A percentile compares a stretch with the other conserved stretches of the same genome.
phyloP scores from a whole-genome alignment of 2,888 invertebrate genomes.

The Trachelus tabidus region DNA sequence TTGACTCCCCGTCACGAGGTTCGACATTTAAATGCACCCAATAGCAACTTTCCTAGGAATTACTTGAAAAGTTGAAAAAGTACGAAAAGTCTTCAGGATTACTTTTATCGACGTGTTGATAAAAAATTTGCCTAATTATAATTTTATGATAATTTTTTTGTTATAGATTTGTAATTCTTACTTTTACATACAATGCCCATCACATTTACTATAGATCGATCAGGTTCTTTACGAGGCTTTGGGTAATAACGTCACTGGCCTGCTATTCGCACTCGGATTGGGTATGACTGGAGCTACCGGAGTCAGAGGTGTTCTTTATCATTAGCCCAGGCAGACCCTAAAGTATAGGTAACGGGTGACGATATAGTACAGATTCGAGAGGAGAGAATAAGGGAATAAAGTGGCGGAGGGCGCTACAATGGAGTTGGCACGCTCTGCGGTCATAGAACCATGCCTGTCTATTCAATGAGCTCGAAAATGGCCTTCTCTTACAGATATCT shows the following conservation, averaged over 20 bases:
- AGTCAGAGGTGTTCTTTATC: slow-evolving; percentile 31
- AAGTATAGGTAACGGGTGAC: slow-evolving; percentile 38
- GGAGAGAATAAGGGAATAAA: slow-evolving; percentile 59
- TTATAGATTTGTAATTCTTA: neutral
- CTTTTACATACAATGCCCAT: neutral
- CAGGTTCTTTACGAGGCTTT: neutral
- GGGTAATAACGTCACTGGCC: neutral
- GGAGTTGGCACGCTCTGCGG: slow-evolving; percentile 64
- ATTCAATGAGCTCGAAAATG: slow-evolving; percentile 67
- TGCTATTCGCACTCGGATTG: neutral
- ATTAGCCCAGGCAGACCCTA: slow-evolving; percentile 39
- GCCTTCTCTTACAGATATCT: slow-evolving; percentile 63
- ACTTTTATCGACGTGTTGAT: neutral
- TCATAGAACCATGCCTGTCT: slow-evolving; percentile 66
- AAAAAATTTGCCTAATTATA: neutral
- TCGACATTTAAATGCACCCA: neutral
- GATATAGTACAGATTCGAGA: slow-evolving; percentile 48
- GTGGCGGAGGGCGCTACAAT: slow-evolving; percentile 60
- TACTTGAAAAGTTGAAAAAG: neutral
- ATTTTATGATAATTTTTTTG: neutral
- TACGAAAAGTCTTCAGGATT: neutral
- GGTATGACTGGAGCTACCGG: neutral
- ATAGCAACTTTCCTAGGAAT: neutral
- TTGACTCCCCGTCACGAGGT: slow-evolving; percentile 30
- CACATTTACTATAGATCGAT: neutral